These are phyloP conservation scores for Glossophaga mutica DNA, from an alignment of 2,797 vertebrate species.

Conservation along the genomic window DNA sequence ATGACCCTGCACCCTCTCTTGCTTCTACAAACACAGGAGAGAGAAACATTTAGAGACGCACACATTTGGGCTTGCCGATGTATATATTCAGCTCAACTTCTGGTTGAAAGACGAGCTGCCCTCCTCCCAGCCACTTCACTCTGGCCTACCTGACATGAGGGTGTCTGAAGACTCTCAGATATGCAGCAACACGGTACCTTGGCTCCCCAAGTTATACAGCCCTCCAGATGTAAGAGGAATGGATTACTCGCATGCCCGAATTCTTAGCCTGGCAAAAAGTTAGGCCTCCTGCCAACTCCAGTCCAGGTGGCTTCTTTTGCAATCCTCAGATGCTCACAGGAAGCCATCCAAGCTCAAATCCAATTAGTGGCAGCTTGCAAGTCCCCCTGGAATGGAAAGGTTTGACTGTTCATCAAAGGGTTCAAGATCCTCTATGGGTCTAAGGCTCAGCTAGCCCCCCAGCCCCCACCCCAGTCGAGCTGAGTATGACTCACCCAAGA, in stretches of 20 bases:
- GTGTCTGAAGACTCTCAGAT: not conserved
- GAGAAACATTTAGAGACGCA: not conserved
- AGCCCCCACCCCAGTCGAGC: fast-evolving
- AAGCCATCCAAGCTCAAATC: constrained; percentile 55
- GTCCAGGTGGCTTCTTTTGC: constrained; percentile 66
- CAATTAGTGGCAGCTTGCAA: constrained; percentile 70
- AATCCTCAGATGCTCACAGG: constrained; percentile 57
- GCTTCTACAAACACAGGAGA: not conserved
- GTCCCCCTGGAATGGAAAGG: constrained; percentile 68
- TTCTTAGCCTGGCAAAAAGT: constrained; percentile 48
- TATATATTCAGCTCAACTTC: not conserved
- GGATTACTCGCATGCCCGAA: constrained; percentile 35
- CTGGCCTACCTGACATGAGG: not conserved
- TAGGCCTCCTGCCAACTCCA: constrained; percentile 61
- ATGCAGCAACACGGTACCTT: too few species aligned
- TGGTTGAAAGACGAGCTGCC: not conserved
- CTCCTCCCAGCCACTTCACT: fast-evolving
- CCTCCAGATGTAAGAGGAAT: not conserved
- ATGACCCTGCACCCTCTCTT: too few species aligned
- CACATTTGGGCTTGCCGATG: fast-evolving
- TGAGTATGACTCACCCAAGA: constrained; percentile 34
- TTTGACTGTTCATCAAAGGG: constrained; percentile 43
- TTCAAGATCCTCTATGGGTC: not conserved
- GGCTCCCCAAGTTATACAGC: not conserved
- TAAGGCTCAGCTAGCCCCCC: not conserved